Conservation (phyloP, 2,113 vertebrate genomes). For the Ochotona princeps region DNA sequence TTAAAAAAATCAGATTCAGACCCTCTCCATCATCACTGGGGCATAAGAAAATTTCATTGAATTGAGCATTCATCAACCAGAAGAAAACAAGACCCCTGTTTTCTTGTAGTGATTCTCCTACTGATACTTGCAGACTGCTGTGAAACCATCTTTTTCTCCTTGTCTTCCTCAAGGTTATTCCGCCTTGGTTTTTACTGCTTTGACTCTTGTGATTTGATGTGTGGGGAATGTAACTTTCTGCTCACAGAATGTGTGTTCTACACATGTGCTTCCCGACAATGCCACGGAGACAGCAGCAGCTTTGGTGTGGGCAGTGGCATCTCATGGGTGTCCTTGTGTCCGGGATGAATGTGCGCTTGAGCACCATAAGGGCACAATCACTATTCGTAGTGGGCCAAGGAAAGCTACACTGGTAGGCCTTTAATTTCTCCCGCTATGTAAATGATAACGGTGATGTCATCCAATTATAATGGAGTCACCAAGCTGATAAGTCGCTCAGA, state of each 20-base stretch:
- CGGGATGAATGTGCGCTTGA: constrained; percentile 35
- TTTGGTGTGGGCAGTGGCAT: background rate
- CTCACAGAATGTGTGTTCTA: constrained; percentile 55
- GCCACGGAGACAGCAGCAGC: background rate
- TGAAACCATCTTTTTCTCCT: constrained; percentile 62
- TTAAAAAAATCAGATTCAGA: too few species aligned
- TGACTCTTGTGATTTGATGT: constrained; percentile 73
- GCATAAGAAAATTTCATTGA: background rate
- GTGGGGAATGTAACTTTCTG: background rate
- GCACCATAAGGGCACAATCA: constrained; percentile 26
- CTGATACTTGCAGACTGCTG: constrained; percentile 36
- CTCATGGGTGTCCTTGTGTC: background rate
- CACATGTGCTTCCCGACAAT: constrained; percentile 65
- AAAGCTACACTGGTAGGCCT: background rate
- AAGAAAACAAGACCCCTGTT: background rate
- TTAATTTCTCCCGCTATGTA: background rate
- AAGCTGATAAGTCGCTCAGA: background rate
- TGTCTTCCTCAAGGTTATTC: constrained; percentile 71
- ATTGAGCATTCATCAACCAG: background rate
- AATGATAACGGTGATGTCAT: too few species aligned
- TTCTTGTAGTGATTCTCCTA: background rate
- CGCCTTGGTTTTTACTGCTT: constrained; percentile 65
- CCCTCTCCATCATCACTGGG: background rate
- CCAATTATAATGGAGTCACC: background rate
- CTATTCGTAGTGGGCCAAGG: background rate